Conservation (phyloP, 2,113 vertebrate species). For the Chloroceryle aenea region DNA sequence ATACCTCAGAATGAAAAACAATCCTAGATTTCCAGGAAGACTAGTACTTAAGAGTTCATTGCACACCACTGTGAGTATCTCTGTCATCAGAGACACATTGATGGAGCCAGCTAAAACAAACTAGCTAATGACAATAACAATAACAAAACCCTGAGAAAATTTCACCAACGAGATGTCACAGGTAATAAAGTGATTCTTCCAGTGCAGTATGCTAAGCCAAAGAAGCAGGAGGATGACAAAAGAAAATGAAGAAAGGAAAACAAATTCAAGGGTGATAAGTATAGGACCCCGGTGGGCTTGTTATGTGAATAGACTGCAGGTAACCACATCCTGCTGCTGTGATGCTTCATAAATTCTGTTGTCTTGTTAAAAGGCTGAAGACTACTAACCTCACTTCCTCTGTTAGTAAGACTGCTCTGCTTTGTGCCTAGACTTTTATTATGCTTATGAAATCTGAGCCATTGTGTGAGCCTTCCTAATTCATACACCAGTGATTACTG, state of each 20-base stretch:
- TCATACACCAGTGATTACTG: not conserved
- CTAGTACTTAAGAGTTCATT: conserved; percentile 71
- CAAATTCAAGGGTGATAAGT: conserved; percentile 77
- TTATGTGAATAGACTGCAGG: conserved; percentile 87
- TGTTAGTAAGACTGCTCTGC: conserved; percentile 75
- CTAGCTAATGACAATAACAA: not conserved
- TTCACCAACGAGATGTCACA: conserved; percentile 65
- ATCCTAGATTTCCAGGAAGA: conserved; percentile 76
- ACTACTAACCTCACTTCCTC: conserved; percentile 85
- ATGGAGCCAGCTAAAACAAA: conserved; percentile 65
- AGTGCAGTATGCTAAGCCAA: conserved; percentile 66
- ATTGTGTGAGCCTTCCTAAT: not conserved
- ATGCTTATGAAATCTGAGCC: conserved; percentile 10
- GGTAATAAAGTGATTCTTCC: conserved; percentile 73
- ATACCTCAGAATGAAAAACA: conserved; percentile 51
- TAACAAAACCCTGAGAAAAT: not conserved
- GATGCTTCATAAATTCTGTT: conserved; percentile 90
- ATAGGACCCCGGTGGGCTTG: conserved; percentile 89
- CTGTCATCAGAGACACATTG: conserved; percentile 48
- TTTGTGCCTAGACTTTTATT: conserved; percentile 47
- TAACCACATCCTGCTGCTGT: conserved; percentile 80
- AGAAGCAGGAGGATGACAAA: conserved; percentile 77
- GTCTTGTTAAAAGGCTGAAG: conserved; percentile 87
- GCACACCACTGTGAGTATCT: conserved; percentile 53
- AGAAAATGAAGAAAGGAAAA: conserved; percentile 81